Conservation (phyloP, 2,888 invertebrate species). For the Harpagoxenus sublaevis region DNA sequence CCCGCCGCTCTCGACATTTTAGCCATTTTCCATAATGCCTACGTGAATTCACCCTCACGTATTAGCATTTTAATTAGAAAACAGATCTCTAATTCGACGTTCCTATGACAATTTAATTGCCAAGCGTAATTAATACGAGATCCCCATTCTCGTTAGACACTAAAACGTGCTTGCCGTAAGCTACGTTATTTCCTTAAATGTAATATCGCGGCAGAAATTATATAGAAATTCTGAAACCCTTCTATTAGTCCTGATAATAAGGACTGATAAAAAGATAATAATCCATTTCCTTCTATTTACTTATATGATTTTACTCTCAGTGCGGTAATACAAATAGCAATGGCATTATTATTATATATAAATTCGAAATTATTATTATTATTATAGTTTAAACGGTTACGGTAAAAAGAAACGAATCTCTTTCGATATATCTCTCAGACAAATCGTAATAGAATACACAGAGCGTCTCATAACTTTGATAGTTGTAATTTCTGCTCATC, state of each 20-base stretch:
- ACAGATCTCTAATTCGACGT: conserved; percentile 67
- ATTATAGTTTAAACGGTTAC: not conserved
- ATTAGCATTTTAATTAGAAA: conserved; percentile 78
- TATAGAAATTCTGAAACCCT: not conserved
- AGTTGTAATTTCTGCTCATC: conserved; percentile 21
- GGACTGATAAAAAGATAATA: conserved; percentile 7
- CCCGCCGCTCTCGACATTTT: conserved; percentile 63
- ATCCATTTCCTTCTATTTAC: not conserved
- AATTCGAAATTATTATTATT: not conserved
- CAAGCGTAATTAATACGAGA: conserved; percentile 51
- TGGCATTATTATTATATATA: not conserved
- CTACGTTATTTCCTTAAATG: conserved; percentile 25
- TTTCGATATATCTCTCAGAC: not conserved
- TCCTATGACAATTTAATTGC: conserved; percentile 69
- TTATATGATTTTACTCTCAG: not conserved
- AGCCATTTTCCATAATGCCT: conserved; percentile 73
- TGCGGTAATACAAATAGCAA: not conserved
- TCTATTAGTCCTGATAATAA: conserved; percentile 19
- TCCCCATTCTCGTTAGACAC: conserved; percentile 30
- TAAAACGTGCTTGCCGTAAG: conserved; percentile 17
- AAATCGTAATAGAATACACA: conserved; percentile 10
- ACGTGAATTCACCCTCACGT: conserved; percentile 64
- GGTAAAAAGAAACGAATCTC: not conserved
- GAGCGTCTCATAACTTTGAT: not conserved
- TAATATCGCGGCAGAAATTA: conserved; percentile 9